Conservation (phyloP, 1,140 invertebrate species). For the Centruroides vittatus region DNA sequence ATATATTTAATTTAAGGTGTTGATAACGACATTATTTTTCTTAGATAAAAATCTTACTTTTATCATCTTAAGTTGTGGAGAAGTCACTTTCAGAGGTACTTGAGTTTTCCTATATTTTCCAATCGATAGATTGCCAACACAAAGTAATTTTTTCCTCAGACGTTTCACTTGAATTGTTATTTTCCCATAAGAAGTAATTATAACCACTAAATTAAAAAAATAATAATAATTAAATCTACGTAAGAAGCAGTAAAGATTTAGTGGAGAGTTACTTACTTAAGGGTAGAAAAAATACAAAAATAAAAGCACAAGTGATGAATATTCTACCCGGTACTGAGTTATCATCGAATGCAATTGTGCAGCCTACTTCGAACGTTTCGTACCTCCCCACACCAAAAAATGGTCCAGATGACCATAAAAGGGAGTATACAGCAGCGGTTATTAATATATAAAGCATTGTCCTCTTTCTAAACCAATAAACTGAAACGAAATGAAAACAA, state of each 20-base stretch:
- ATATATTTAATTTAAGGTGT: no score
- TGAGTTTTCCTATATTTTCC: no score
- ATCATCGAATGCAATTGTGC: conserved; percentile 19
- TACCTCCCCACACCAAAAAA: conserved; percentile 16
- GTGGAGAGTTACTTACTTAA: background rate
- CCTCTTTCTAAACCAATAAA: background rate
- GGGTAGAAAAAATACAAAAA: conserved; percentile 10
- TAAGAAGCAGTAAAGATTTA: background rate
- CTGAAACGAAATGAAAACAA: background rate
- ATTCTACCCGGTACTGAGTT: conserved; percentile 4
- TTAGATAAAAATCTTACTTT: no score
- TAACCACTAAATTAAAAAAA: no score
- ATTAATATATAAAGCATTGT: background rate
- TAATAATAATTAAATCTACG: no score
- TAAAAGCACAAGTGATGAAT: conserved; percentile 16
- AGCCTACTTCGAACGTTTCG: conserved; percentile 19
- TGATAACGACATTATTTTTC: no score
- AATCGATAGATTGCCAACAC: no score
- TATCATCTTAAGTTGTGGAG: no score
- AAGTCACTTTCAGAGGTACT: no score
- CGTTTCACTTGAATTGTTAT: no score
- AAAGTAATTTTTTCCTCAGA: no score
- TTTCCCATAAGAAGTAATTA: no score
- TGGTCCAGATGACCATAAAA: conserved; percentile 12
- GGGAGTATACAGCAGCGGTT: conserved; percentile 1